Evolutionary conservation across 2,797 vertebrate species (phyloP), one percentile per base, ranked within the genome.

Genomic region (Diglossa cyanea): DNA sequence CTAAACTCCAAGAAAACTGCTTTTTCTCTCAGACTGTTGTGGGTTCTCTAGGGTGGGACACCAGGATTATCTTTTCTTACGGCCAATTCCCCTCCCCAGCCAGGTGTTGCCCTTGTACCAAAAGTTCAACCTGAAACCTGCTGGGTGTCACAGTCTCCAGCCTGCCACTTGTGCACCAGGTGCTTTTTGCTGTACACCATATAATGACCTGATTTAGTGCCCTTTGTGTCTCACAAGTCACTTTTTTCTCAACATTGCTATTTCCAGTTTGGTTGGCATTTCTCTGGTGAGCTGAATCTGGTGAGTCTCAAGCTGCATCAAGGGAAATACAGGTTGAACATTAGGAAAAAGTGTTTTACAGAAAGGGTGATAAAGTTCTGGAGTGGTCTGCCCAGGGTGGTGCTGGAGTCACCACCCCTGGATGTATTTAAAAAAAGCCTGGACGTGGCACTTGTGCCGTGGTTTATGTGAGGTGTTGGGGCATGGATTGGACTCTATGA

Each of bases 31-130:
- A 54, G n/a, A 14, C 23, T 62, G 26, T 2, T 45, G 26, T 2
- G 8, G 16, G 9, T 35, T 50, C 13, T 71, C 60, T 44, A 31
- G 5, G 39, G 45, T 0, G 13, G 42, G 66, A 25, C 9, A 37
- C 5, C 10, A n/a, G 47, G 16, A 30, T 47, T 40, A 11, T 11
- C 7, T 37, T 33, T 28, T 33, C 35, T 28, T 30, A 24, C 13
- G 45, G 24, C 12, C 1, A 4, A 8, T 35, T 35, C 7, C 12
- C 20, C 10, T 15, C 2, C 4, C 13, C 21, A 23, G 14, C 4
- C 17, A 31, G 10, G 15, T 66, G 54, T 73, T 91, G 19, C 13
- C 65, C 31, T 35, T 7, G 2, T 6, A 19, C 30, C 25, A 83
- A 53, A 62, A 70, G 33, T 50, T 58, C 28, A 71, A 0, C 30